A percentile compares a stretch with the other conserved stretches of the same genome.
Conservation (phyloP, 2,113 vertebrate genomes). For the Paramormyrops kingsleyae region DNA sequence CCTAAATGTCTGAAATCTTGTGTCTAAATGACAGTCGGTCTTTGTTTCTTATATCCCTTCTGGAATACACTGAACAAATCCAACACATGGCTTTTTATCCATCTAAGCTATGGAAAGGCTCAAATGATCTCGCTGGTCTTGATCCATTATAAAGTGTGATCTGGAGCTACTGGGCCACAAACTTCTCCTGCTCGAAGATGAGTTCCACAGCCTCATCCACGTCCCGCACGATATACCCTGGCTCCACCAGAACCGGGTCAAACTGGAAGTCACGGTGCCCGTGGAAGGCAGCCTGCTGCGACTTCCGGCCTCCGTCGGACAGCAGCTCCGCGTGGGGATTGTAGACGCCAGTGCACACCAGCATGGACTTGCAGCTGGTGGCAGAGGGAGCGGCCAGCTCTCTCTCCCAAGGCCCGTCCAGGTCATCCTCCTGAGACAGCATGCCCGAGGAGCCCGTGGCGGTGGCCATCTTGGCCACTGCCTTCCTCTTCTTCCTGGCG, state of each 20-base stretch:
- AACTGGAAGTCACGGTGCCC: constrained; percentile 72
- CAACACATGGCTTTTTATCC: not conserved
- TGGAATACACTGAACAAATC: not conserved
- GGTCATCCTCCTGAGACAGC: constrained; percentile 49
- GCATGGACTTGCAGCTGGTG: constrained; percentile 67
- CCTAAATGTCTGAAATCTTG: not conserved
- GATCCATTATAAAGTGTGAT: not conserved
- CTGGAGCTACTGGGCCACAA: constrained; percentile 32
- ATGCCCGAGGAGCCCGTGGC: constrained; percentile 36
- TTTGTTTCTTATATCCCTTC: not conserved
- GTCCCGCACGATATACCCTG: constrained; percentile 64
- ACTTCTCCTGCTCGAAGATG: constrained; percentile 70
- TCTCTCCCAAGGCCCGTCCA: constrained; percentile 54
- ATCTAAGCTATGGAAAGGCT: not conserved
- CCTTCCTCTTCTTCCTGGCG: constrained; percentile 28
- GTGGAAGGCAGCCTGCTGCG: constrained; percentile 55
- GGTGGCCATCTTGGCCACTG: constrained; percentile 45
- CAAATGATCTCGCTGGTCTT: not conserved
- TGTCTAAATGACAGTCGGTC: not conserved
- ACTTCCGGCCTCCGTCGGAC: constrained; percentile 33
- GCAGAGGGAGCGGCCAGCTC: constrained; percentile 58
- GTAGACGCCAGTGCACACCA: constrained; percentile 83
- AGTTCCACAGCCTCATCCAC: constrained; percentile 76
- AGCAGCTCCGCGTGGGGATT: constrained; percentile 49
- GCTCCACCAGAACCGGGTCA: constrained; percentile 66